A percentile compares a stretch with the other conserved stretches of the same genome.
phyloP scores from a whole-genome alignment of 2,888 invertebrate genomes.

The Beris chalybata region DNA sequence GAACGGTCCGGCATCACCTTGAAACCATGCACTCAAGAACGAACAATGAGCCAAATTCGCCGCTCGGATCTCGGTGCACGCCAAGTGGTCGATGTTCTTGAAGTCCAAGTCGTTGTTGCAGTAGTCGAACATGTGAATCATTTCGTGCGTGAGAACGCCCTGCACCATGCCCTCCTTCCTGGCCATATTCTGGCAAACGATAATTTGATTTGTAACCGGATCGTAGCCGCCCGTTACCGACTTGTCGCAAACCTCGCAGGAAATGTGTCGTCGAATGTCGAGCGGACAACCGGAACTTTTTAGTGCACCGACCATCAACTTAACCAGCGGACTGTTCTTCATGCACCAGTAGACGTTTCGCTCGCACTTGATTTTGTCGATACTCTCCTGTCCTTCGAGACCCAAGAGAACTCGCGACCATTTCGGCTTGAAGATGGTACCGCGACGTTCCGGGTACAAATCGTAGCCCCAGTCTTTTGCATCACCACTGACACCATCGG shows the following conservation, averaged over 20 bases:
- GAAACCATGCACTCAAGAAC: conserved; percentile 75
- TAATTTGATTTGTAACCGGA: conserved; percentile 61
- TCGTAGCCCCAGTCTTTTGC: conserved; percentile 70
- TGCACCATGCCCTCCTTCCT: conserved; percentile 66
- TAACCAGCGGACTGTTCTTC: conserved; percentile 77
- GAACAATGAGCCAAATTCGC: conserved; percentile 94
- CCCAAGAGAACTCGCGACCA: conserved; percentile 62
- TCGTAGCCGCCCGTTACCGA: conserved; percentile 86
- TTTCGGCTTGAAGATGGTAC: conserved; percentile 60
- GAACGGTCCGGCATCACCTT: conserved; percentile 74
- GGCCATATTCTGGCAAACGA: conserved; percentile 88
- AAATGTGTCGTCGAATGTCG: conserved; percentile 83
- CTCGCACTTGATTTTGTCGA: conserved; percentile 79
- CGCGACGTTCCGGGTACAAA: conserved; percentile 80
- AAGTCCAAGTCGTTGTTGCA: conserved; percentile 88
- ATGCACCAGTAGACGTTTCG: conserved; percentile 74
- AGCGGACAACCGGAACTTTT: conserved; percentile 67
- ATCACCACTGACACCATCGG: neutral
- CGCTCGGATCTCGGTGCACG: conserved; percentile 93
- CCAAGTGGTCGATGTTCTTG: conserved; percentile 86
- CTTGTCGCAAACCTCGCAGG: conserved; percentile 86
- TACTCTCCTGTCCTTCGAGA: conserved; percentile 68
- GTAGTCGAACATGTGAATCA: conserved; percentile 96
- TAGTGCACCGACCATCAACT: conserved; percentile 82
- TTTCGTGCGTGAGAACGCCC: conserved; percentile 82